A percentile compares a stretch with the other conserved stretches of the same genome.
Conservation (phyloP, 1,140 invertebrate species). For the Pararge aegeria region DNA sequence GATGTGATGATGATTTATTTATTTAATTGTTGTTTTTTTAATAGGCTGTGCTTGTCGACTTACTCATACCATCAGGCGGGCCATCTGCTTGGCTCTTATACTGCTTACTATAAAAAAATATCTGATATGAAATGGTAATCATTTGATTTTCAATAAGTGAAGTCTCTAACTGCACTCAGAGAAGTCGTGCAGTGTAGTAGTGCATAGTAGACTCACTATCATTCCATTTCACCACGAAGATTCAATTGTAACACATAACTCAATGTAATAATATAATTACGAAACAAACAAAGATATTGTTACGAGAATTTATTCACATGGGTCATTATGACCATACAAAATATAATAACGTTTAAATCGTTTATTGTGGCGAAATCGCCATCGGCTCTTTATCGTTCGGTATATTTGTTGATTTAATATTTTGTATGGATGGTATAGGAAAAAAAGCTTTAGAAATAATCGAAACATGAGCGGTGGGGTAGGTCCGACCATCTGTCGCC, state of each 20-base stretch:
- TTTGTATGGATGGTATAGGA: constrained; percentile 37
- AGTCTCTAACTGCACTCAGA: too few species aligned
- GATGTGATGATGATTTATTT: too few species aligned
- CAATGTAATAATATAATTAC: neutral
- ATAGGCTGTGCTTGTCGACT: too few species aligned
- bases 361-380: constrained; percentile 40
- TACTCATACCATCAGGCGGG: too few species aligned
- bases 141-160: too few species aligned
- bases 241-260: neutral
- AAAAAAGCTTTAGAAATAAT: constrained; percentile 45
- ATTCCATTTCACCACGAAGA: too few species aligned
- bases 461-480: constrained; percentile 46
- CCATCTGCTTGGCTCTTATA: too few species aligned
- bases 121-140: too few species aligned
- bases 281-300: neutral
- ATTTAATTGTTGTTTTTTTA: too few species aligned
- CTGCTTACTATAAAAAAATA: too few species aligned
- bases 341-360: constrained; percentile 30
- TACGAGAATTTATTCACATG: constrained; percentile 28
- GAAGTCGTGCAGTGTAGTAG: too few species aligned
- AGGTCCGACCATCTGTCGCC: constrained; percentile 55
- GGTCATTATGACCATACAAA: constrained; percentile 28
- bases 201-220: too few species aligned
- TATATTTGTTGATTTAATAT: constrained; percentile 44
- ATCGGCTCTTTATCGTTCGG: constrained; percentile 27